Evolutionary conservation across 2,888 invertebrate species (phyloP).

Genomic region (Hyles lineata): DNA sequence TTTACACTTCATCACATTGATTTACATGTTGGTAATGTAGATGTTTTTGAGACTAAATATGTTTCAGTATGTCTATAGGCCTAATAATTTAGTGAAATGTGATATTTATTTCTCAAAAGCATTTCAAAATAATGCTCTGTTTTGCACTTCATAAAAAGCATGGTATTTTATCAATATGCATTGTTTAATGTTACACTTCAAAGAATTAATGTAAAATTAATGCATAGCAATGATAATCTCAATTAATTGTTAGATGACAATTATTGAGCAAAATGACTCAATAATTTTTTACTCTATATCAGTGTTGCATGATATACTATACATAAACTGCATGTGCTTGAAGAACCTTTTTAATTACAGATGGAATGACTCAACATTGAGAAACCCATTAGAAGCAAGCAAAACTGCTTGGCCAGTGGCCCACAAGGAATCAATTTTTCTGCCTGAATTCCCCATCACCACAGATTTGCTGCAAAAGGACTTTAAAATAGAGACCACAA

Average conservation of each 20-base stretch:
- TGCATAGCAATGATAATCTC: too few relatives aligned
- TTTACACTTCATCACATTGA: neutral
- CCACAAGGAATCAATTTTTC: constrained; percentile 92
- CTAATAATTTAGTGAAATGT: too few relatives aligned
- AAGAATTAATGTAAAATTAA: too few relatives aligned
- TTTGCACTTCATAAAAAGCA: too few relatives aligned
- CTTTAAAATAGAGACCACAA: constrained; percentile 88
- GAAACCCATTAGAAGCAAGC: constrained; percentile 82
- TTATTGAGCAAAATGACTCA: too few relatives aligned
- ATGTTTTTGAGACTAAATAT: neutral
- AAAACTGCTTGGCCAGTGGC: constrained; percentile 94
- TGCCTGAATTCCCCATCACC: constrained; percentile 93
- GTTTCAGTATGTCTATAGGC: too few relatives aligned
- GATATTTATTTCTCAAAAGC: too few relatives aligned
- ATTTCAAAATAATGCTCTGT: too few relatives aligned
- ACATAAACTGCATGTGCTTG: neutral
- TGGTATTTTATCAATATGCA: too few relatives aligned
- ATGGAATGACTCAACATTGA: constrained; percentile 88
- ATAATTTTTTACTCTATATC: neutral
- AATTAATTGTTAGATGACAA: too few relatives aligned
- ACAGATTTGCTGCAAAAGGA: constrained; percentile 84
- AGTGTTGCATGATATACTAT: neutral
- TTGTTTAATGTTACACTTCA: too few relatives aligned
- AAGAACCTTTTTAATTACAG: constrained; percentile 67
- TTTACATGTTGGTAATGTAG: neutral